Evolutionary conservation across 2,113 vertebrate species (phyloP).

Genomic region (Microtus oregoni): DNA sequence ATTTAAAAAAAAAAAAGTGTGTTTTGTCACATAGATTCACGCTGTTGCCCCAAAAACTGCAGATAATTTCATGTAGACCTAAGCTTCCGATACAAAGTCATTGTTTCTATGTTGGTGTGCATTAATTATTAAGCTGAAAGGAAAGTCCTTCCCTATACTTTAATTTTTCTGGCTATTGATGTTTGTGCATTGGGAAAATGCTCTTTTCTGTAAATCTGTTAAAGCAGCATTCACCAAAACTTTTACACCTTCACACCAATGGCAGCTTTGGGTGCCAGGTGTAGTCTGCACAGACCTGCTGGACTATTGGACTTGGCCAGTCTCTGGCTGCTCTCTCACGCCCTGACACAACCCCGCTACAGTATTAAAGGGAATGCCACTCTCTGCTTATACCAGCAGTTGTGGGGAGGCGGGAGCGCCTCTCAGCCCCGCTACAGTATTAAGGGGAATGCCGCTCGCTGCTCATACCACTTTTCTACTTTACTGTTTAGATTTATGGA

Average conservation of each 20-base stretch:
- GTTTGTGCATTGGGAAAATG: not conserved
- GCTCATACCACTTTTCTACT: conserved; percentile 31
- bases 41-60: conserved; percentile 83
- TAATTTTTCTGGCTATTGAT: not conserved
- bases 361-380: not conserved
- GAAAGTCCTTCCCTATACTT: not conserved
- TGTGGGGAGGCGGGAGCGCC: too few species aligned
- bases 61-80: not conserved
- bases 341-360: not conserved
- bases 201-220: not conserved
- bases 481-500: conserved; percentile 94
- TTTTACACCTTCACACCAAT: not conserved
- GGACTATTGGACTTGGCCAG: not conserved
- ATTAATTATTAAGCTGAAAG: conserved; percentile 42
- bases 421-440: not conserved
- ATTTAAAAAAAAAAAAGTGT: conserved; percentile 26
- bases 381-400: not conserved
- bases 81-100: conserved; percentile 17
- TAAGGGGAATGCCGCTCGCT: not conserved
- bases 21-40: conserved; percentile 80
- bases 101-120: conserved; percentile 23
- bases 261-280: not conserved
- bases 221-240: not conserved
- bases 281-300: not conserved
- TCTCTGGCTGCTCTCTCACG: not conserved